Evolutionary conservation across 2,113 vertebrate species (phyloP).

Genomic region (Arvicanthis niloticus): DNA sequence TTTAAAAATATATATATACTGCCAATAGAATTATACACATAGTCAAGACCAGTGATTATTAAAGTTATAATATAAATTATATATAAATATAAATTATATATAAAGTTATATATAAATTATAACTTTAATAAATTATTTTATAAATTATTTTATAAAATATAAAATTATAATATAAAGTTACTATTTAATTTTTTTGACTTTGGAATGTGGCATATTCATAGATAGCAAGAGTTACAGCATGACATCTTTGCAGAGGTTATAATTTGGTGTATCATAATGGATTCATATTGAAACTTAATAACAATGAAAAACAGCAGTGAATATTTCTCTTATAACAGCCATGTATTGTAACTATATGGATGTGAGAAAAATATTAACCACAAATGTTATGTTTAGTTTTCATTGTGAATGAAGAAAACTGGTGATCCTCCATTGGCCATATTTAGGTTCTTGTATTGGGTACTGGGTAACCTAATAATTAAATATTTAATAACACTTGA

Average conservation of each 20-base stretch:
- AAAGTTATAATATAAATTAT: neutral
- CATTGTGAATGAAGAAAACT: too few relatives aligned
- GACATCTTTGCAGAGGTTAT: neutral
- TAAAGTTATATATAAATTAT: too few relatives aligned
- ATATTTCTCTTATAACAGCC: neutral
- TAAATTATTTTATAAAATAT: too few relatives aligned
- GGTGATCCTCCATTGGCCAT: neutral
- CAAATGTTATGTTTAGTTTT: neutral
- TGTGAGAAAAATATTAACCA: neutral
- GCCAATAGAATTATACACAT: neutral
- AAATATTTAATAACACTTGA: neutral
- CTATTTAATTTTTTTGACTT: neutral
- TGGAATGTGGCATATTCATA: neutral
- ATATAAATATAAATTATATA: too few relatives aligned
- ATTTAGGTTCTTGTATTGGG: neutral
- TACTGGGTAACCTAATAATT: neutral
- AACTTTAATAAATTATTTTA: too few relatives aligned
- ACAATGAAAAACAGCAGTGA: neutral
- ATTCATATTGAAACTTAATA: neutral
- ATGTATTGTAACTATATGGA: neutral
- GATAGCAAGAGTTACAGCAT: neutral
- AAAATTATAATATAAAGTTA: too few relatives aligned
- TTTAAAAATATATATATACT: neutral
- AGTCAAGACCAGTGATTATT: neutral
- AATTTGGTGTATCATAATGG: neutral